A percentile compares a stretch with the other conserved stretches of the same genome.
These are phyloP conservation scores for Noctua janthe DNA, from an alignment of 2,888 invertebrate genomes.

Conservation along the genomic window DNA sequence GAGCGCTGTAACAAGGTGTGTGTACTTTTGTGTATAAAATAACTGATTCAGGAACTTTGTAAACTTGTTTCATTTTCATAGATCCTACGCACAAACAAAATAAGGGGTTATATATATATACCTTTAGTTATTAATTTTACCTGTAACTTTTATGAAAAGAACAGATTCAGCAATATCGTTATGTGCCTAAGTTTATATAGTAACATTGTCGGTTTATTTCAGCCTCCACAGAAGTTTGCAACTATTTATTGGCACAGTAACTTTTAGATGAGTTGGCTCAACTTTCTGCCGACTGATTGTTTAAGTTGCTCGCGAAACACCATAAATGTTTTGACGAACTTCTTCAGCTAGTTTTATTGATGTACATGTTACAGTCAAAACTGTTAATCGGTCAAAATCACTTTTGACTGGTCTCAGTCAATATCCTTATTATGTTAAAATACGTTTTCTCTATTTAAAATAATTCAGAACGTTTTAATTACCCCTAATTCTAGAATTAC, in stretches of 20 bases:
- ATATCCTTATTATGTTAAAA: too few relatives aligned
- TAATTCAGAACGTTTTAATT: too few relatives aligned
- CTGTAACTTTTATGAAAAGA: not conserved
- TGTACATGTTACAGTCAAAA: not conserved
- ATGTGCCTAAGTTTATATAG: slow-evolving; percentile 10
- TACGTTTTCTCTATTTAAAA: too few relatives aligned
- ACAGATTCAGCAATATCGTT: not conserved
- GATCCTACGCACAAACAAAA: too few relatives aligned
- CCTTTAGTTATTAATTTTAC: not conserved
- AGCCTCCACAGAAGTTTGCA: slow-evolving; percentile 38
- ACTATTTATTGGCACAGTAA: slow-evolving; percentile 73
- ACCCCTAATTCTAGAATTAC: too few relatives aligned
- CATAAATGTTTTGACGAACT: slow-evolving; percentile 52
- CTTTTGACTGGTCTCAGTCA: too few relatives aligned
- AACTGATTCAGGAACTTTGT: not conserved
- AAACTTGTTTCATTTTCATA: not conserved
- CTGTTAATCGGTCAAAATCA: too few relatives aligned
- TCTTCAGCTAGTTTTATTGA: slow-evolving; percentile 30
- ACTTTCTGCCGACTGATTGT: slow-evolving; percentile 69
- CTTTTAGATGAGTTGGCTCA: slow-evolving; percentile 68
- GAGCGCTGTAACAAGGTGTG: not conserved
- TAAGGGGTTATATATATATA: too few relatives aligned
- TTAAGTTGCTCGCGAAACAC: slow-evolving; percentile 61
- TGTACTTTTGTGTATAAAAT: too few relatives aligned
- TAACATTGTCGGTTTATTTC: slow-evolving; percentile 43